Base-by-base conservation (phyloP, 2,113 vertebrate species). In the Larimichthys polyactis region DNA sequence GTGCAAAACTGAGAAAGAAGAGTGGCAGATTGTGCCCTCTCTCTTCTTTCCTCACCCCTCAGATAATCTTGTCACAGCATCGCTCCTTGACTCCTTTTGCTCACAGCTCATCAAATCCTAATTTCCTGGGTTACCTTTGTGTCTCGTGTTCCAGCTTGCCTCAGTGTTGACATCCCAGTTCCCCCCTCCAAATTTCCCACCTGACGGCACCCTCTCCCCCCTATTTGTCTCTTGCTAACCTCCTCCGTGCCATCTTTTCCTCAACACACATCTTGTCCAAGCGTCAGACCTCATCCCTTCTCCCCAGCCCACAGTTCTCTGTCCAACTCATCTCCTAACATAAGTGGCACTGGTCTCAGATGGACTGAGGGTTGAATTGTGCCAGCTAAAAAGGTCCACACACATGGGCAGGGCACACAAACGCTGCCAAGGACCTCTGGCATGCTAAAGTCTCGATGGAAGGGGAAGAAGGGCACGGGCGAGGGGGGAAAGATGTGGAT, bases 81-180 rank as follows among this genome's bases (percentile, higher is more conserved):
- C 77, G 29, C 79, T 82, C 79, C 67, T 79, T 60, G 75, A 89
- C 87, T 87, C 77, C 74, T 62, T 62, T 59, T 79, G 87, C 79
- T 83, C 49, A 57, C 71, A 86, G 81, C 68, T 91, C 86, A 86
- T 89, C 81, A 89, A 79, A 65, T 73, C 83, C 85, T 86, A 80
- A 90, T 85, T 86, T 85, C 73, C 76, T 19, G 24, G 69, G 79
- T 69, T 88, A 77, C 87, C 76, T 81, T 20, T 83, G 78, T 90
- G 84, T 90, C 84, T 80, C 65, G 69, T 87, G 85, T 64, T 87
- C 22, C 3, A 77, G 60, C 75, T 75, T 65, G 46, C 64, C 76
- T 71, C 81, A 46, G 57, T 86, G 88, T 87, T 83, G 86, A 87
- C 82, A 88, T 85, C 44, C 78, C 27, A 12, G 44, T 36, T 60